Base-by-base conservation (phyloP, 2,113 vertebrate genomes). In the Danionella cerebrum region DNA sequence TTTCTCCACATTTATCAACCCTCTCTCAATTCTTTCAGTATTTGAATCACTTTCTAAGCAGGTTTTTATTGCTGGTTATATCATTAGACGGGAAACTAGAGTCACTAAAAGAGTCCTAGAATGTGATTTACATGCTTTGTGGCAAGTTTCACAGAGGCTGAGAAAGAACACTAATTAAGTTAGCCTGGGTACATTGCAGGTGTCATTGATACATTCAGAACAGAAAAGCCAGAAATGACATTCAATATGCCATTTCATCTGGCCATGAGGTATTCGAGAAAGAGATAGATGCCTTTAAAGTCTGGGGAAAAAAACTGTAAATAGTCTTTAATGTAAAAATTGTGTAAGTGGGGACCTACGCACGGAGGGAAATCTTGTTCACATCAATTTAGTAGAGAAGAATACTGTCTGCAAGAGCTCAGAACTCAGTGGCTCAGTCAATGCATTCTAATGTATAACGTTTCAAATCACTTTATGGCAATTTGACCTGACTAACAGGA, bases 341-440 rank as follows among this genome's bases (percentile, higher is more conserved):
- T 47, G 24, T 48, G 38, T 5, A 22, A 53, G 24, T 2, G 1
- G 60, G 11, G n/a, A 57, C 42, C 44, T 42, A 13, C 3, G 58
- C 42, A 9, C 31, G 60, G 67, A 58, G 72, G 76, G 67, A 78
- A 74, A 80, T 80, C 64, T 69, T 51, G 69, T 48, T 54, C 69
- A 42, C 57, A 62, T 79, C 51, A 31, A 80, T 82, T 72, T 38
- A 59, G 76, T 79, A 73, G 72, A 52, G 38, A 57, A 62, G 13
- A 70, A 65, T 14, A 25, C 36, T 57, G 74, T 54, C 10, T 62
- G 21, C 54, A 70, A 72, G 53, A 51, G 52, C 65, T 64, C 48
- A 39, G 65, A 67, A 75, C 45, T 51, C 22, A 22, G 31, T 33
- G 50, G 51, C 51, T 24, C 48, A 66, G 71, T 80, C 75, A 72